These are phyloP conservation scores for Uropsilus gracilis DNA, from an alignment of 2,113 vertebrate genomes.

Conservation along the genomic window DNA sequence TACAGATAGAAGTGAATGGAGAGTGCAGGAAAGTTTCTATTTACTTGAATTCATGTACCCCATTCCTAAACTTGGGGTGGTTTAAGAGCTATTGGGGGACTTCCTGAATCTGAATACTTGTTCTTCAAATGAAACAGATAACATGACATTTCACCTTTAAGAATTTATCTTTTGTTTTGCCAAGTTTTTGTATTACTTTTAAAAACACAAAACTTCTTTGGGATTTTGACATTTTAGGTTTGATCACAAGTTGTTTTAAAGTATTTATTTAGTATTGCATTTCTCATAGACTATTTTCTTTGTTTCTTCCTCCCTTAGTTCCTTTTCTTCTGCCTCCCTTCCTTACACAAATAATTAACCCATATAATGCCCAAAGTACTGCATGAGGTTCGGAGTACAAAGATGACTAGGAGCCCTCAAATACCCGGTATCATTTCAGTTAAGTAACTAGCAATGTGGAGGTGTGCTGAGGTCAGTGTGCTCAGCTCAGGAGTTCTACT, in stretches of 20 bases:
- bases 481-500: not conserved
- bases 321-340: not conserved
- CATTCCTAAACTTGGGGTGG: not conserved
- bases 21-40: not conserved
- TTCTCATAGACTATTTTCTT: conserved; percentile 24
- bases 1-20: not conserved
- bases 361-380: not conserved
- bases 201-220: not conserved
- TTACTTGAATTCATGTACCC: not conserved
- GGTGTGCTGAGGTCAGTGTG: not conserved
- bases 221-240: not conserved
- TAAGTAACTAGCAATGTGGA: not conserved
- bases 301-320: not conserved
- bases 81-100: not conserved
- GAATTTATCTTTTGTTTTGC: not conserved
- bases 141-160: not conserved
- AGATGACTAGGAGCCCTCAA: not conserved
- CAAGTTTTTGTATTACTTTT: not conserved
- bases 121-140: not conserved
- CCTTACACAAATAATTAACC: not conserved
- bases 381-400: not conserved
- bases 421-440: not conserved
- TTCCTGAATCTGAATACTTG: not conserved
- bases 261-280: not conserved
- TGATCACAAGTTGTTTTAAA: not conserved